phyloP scores from a whole-genome alignment of 2,888 invertebrate species.

The Thera britannica region DNA sequence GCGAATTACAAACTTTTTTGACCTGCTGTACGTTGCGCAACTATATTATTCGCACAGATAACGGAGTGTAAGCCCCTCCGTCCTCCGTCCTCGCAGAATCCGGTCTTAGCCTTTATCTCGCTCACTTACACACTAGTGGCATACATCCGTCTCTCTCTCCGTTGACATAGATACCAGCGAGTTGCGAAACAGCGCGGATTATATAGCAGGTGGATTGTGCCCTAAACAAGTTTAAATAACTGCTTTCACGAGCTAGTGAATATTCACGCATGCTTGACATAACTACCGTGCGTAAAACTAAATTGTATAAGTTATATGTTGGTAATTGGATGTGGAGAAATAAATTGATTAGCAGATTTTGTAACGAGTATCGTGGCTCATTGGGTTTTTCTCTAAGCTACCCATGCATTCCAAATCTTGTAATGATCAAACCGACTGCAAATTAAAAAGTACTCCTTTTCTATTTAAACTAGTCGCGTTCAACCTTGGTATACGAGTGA shows the following conservation, averaged over 20 bases:
- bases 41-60: conserved; percentile 80
- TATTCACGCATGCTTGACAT: conserved; percentile 58
- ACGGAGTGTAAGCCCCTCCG: conserved; percentile 75
- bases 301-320: conserved; percentile 5
- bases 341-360: background rate
- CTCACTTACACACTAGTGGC: conserved; percentile 49
- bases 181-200: conserved; percentile 84
- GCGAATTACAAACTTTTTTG: conserved; percentile 70
- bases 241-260: conserved; percentile 77
- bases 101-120: conserved; percentile 61
- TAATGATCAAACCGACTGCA: background rate
- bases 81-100: conserved; percentile 76
- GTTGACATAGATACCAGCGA: conserved; percentile 80
- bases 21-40: conserved; percentile 78
- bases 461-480: background rate
- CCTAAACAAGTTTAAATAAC: conserved; percentile 81
- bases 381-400: no score
- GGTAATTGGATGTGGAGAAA: background rate
- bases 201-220: conserved; percentile 84
- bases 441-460: background rate
- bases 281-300: conserved; percentile 38
- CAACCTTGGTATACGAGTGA: background rate
- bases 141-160: conserved; percentile 58
- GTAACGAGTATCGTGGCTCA: no score
- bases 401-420: background rate